Conservation (phyloP, 2,888 invertebrate genomes). For the Thyatira batis region DNA sequence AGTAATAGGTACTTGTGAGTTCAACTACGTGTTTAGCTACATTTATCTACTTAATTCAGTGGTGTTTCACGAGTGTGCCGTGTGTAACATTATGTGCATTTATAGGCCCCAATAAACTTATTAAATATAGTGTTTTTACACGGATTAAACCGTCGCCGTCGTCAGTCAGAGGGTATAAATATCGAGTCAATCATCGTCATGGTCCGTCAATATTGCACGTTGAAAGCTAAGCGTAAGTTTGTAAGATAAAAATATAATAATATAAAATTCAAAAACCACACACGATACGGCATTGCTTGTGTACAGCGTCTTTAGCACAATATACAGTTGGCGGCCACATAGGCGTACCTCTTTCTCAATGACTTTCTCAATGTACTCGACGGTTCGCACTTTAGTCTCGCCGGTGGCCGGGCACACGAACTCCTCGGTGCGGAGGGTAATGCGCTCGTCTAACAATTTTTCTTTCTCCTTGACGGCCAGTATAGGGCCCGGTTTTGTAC, state of each 20-base stretch:
- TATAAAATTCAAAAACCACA: slow-evolving; percentile 64
- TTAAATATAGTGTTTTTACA: slow-evolving; percentile 43
- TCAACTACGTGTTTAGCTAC: slow-evolving; percentile 39
- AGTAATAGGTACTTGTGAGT: slow-evolving; percentile 26
- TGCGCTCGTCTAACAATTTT: slow-evolving; percentile 93
- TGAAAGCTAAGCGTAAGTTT: slow-evolving; percentile 75
- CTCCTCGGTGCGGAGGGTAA: slow-evolving; percentile 94
- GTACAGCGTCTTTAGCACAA: slow-evolving; percentile 74
- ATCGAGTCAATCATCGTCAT: slow-evolving; percentile 25
- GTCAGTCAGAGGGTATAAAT: slow-evolving; percentile 34
- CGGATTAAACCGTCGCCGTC: slow-evolving; percentile 21
- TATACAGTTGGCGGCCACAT: slow-evolving; percentile 61
- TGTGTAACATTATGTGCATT: slow-evolving; percentile 43
- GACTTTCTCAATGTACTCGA: slow-evolving; percentile 97
- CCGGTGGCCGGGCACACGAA: slow-evolving; percentile 93
- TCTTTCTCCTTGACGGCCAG: slow-evolving; percentile 94
- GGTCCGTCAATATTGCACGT: slow-evolving; percentile 51
- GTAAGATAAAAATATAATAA: slow-evolving; percentile 51
- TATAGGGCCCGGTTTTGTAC: slow-evolving; percentile 91
- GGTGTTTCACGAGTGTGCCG: slow-evolving; percentile 47
- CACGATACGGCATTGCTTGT: slow-evolving; percentile 73
- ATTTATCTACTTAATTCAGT: slow-evolving; percentile 32
- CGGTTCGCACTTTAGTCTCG: slow-evolving; percentile 92
- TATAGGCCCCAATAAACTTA: slow-evolving; percentile 38
- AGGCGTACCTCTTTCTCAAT: slow-evolving; percentile 95